phyloP scores from a whole-genome alignment of 2,888 invertebrate species.

The Zaprionus lineosus region DNA sequence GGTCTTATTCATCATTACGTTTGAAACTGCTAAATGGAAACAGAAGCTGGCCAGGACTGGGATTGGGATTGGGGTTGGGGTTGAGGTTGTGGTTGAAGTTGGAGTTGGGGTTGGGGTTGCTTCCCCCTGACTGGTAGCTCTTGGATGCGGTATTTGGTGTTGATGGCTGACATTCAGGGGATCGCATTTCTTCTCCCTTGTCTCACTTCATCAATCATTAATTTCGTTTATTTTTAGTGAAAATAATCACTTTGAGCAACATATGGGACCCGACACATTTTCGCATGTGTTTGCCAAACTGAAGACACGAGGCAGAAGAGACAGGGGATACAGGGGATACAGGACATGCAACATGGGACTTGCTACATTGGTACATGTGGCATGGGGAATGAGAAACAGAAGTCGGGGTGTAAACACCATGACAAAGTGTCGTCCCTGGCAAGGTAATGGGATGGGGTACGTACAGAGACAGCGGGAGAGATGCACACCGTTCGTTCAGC shows the following conservation, averaged over 20 bases:
- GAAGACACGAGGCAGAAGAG: not conserved
- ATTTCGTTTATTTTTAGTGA: constrained; percentile 75
- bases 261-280: constrained; percentile 63
- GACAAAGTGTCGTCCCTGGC: not conserved
- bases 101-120: constrained; percentile 32
- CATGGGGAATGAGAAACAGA: too few species aligned
- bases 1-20: constrained; percentile 64
- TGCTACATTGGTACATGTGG: too few species aligned
- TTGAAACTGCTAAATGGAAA: constrained; percentile 32
- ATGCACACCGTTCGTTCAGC: constrained; percentile 50
- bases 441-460: not conserved
- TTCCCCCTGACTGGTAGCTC: constrained; percentile 16
- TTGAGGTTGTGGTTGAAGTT: constrained; percentile 1
- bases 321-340: not conserved
- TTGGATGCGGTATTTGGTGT: constrained; percentile 33
- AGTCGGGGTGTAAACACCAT: too few species aligned
- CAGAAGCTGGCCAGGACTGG: not conserved
- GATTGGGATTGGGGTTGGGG: constrained; percentile 5
- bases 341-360: too few species aligned
- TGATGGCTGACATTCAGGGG: constrained; percentile 36
- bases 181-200: constrained; percentile 55
- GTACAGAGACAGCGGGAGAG: too few species aligned
- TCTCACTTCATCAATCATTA: constrained; percentile 74
- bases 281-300: constrained; percentile 62
- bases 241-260: constrained; percentile 74